Evolutionary conservation across 1,140 invertebrate species (phyloP), one percentile per base, ranked within the genome.

Genomic region (Anoplophora glabripennis): DNA sequence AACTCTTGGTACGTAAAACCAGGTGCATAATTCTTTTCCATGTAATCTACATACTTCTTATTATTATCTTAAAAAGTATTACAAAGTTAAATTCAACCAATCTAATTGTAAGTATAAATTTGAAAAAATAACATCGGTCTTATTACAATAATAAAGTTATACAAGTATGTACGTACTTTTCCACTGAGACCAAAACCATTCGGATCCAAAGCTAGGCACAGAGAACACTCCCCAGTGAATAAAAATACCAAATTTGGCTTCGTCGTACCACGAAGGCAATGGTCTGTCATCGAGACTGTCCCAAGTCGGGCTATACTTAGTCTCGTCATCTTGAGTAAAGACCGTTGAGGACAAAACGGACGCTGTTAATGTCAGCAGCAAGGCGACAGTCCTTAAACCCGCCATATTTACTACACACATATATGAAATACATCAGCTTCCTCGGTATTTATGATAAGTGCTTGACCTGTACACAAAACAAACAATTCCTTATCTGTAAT

Each of bases 151-250:
- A 0, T n/a, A 7, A 40, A 40, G 14, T 4, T 40, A 9, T 40
- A 40, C n/a, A n/a, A 3, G 12, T 8, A 42, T 3, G 10, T 11
- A 70, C 67, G 67, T 79, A 87, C 86, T 79, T 80, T 82, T 82
- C 89, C 87, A 92, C 70, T 87, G 79, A 1, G 76, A 80, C 91
- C 91, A 94, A 76, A 94, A 94, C 93, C 92, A 95, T 80, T 94
- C 93, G 1, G 85, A 86, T 0, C 84, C 83, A 75, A 86, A 90
- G 63, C 89, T 87, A 0, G 93, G 94, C 0, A 96, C 94, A 0
- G 90, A 88, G 69, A 88, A 97, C 0, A 97, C 88, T 3, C 94
- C 94, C 90, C 93, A 97, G 68, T 97, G 94, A 38, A 96, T 79
- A 71, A 96, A 96, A 58, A 96, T 94, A 12, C 94, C 94, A 63